phyloP scores from a whole-genome alignment of 2,113 vertebrate species.

The Ceyx melanurus region DNA sequence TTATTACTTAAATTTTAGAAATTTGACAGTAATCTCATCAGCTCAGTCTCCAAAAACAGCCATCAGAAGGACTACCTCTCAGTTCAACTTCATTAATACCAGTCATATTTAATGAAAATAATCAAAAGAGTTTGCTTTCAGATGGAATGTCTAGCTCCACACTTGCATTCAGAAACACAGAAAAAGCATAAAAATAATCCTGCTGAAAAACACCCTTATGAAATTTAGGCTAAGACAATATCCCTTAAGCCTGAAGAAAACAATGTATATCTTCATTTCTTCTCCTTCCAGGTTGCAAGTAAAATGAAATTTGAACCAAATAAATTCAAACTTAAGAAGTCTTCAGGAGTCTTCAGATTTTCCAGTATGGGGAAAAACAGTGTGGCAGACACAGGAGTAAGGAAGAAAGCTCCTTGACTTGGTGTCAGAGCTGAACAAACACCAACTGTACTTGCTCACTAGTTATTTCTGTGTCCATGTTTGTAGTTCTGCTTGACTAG shows the following conservation, averaged over 20 bases:
- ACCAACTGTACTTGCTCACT: neutral
- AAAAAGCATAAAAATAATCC: neutral
- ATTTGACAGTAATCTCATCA: neutral
- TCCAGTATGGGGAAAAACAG: neutral
- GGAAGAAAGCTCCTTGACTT: neutral
- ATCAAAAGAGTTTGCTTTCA: neutral
- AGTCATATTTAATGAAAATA: neutral
- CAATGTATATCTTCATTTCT: neutral
- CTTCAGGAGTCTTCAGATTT: neutral
- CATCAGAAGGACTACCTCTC: neutral
- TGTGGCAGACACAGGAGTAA: accelerated
- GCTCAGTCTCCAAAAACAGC: neutral
- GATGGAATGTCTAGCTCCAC: neutral
- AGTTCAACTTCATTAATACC: neutral
- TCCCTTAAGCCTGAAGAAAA: neutral
- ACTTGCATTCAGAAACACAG: neutral
- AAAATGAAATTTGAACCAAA: neutral
- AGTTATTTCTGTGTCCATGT: neutral
- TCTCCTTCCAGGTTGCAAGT: neutral
- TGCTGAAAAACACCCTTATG: neutral
- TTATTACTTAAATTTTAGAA: neutral
- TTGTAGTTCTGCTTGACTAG: neutral
- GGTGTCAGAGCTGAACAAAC: neutral
- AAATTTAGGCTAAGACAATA: neutral
- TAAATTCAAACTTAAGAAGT: neutral